These are phyloP conservation scores for Drosophila cognata DNA, from an alignment of 2,888 invertebrate genomes.

Conservation along the genomic window DNA sequence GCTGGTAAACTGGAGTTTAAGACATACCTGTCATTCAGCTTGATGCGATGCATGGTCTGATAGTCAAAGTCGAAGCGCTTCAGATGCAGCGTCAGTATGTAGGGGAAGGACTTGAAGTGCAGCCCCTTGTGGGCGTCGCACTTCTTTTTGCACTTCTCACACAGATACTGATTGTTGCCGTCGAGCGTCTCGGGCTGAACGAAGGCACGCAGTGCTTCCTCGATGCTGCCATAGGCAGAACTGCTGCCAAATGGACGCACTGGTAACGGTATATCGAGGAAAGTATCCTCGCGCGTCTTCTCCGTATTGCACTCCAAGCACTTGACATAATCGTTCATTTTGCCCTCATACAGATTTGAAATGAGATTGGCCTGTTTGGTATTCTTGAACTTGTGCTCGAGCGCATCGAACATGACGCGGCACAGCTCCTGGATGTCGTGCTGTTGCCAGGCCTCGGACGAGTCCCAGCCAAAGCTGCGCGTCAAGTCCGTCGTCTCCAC, in stretches of 20 bases:
- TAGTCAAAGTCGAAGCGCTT: constrained; percentile 97
- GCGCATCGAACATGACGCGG: constrained; percentile 95
- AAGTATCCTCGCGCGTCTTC: constrained; percentile 92
- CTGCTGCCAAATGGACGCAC: constrained; percentile 92
- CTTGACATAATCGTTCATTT: constrained; percentile 95
- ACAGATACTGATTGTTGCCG: constrained; percentile 94
- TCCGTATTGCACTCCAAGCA: constrained; percentile 94
- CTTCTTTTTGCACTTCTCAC: constrained; percentile 93
- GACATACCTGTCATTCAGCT: constrained; percentile 92
- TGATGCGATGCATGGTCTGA: constrained; percentile 92
- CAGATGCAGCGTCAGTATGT: constrained; percentile 93
- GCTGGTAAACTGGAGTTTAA: too few relatives aligned
- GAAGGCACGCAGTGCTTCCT: constrained; percentile 93
- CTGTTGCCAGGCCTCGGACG: constrained; percentile 95
- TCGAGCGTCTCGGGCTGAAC: constrained; percentile 93
- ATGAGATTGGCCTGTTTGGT: constrained; percentile 93
- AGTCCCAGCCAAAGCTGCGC: constrained; percentile 95
- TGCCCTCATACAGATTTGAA: constrained; percentile 90
- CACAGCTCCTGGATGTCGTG: constrained; percentile 96
- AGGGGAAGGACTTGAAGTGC: constrained; percentile 94
- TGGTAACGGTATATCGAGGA: constrained; percentile 94
- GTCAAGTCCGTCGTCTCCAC: constrained; percentile 95
- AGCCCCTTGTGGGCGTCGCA: constrained; percentile 96
- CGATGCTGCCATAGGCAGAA: constrained; percentile 91
- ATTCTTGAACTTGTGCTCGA: constrained; percentile 93